Conservation (phyloP, 2,113 vertebrate species). For the Zingel zingel region DNA sequence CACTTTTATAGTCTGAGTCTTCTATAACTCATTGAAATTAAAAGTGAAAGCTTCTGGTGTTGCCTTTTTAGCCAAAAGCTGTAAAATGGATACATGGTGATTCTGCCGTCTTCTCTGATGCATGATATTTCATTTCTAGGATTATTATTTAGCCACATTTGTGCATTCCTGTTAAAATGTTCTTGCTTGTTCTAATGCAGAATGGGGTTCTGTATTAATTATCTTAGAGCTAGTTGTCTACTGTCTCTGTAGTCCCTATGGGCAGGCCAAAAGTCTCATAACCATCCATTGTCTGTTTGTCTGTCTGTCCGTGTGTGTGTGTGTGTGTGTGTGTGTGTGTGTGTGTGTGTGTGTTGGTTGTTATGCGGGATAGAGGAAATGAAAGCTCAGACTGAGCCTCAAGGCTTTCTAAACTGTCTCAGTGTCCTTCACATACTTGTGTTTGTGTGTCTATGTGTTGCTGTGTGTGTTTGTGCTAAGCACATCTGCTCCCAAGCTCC, state of each 20-base stretch:
- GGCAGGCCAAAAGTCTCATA: constrained; percentile 70
- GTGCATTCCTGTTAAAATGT: neutral
- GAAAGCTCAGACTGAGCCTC: constrained; percentile 82
- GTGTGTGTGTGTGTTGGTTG: constrained; percentile 60
- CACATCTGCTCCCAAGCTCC: constrained; percentile 42
- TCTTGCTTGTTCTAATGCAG: constrained; percentile 26
- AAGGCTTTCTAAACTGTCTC: constrained; percentile 78
- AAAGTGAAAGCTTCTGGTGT: constrained; percentile 6
- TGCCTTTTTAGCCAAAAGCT: neutral
- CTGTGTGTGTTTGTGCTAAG: constrained; percentile 9
- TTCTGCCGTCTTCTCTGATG: neutral
- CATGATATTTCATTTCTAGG: constrained; percentile 13
- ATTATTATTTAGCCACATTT: constrained; percentile 1
- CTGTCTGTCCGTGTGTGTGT: too few relatives aligned
- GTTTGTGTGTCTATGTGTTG: constrained; percentile 35
- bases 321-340: constrained; percentile 16
- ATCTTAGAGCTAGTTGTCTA: constrained; percentile 40
- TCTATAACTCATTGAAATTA: neutral
- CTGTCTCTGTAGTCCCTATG: constrained; percentile 48
- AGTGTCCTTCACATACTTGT: constrained; percentile 68
- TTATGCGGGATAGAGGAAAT: constrained; percentile 83
- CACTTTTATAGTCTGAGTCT: neutral
- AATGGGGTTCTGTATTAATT: constrained; percentile 31
- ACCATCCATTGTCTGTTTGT: constrained; percentile 46
- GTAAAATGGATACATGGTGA: neutral